Base-by-base conservation (phyloP, 2,797 vertebrate genomes). In the Squalus acanthias region DNA sequence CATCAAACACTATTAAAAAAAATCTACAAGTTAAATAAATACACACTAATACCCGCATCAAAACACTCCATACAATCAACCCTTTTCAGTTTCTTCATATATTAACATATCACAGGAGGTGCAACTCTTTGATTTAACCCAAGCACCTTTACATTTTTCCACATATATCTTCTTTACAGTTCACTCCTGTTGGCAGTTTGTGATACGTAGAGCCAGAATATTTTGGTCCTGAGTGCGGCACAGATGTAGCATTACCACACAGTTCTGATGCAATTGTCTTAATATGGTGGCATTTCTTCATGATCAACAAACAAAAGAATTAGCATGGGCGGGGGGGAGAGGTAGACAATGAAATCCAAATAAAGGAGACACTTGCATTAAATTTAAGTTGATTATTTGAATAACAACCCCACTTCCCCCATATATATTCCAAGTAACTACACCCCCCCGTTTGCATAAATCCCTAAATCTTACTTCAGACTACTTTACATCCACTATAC, bases 61-160 rank as follows among this genome's bases (percentile, higher is more conserved):
- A 95, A 95, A 95, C 94, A 60, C 46, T 74, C n/a, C 70, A 46
- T 93, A 46, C 91, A 95, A 76, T 95, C 94, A 76, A 95, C 46
- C 6, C 46, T 74, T 53, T 76, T 95, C 70, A 57, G 69, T n/a
- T 95, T 74, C 94, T 95, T 95, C 50, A 60, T 67, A 70, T 39
- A 39, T 94, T 69, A 69, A 67, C n/a, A 70, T 63, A 63, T 69
- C 65, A 50, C 22, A 53, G 5, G 70, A 69, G 50, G 5, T 33
- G 70, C 67, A 72, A 53, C 70, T 69, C 29, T 89, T 46, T 91
- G 29, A 95, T 67, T 69, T 95, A 39, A 67, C 8, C 94, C 39
- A 33, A 53, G 57, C 53, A 91, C 88, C 50, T 39, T 20, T 15
- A 60, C 8, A 22, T 15, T 9, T n/a, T 67, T 92, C 63, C 89